phyloP scores from a whole-genome alignment of 2,888 invertebrate genomes.

The Conops quadrifasciatus region DNA sequence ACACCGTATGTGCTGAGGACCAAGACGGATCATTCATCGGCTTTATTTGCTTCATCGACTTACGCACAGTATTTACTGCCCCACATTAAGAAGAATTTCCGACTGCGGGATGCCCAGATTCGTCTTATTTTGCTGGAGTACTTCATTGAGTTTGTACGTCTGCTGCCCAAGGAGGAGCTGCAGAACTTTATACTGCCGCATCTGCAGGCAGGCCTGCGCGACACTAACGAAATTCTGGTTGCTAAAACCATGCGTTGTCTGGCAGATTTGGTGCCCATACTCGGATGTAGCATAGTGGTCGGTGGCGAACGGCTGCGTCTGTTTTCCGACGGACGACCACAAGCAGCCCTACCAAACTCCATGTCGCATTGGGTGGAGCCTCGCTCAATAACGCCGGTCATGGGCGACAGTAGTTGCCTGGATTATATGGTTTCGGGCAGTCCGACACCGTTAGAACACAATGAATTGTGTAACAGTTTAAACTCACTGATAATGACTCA shows the following conservation, averaged over 20 bases:
- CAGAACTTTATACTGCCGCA: slow-evolving; percentile 84
- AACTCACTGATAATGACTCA: slow-evolving; percentile 44
- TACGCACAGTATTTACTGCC: slow-evolving; percentile 81
- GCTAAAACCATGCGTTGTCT: slow-evolving; percentile 81
- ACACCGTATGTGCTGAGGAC: slow-evolving; percentile 68
- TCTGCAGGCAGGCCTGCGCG: slow-evolving; percentile 86
- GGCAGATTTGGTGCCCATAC: slow-evolving; percentile 83
- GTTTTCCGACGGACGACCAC: slow-evolving; percentile 87
- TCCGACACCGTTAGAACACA: slow-evolving; percentile 57
- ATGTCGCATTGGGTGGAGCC: slow-evolving; percentile 60
- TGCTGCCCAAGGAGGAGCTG: slow-evolving; percentile 80
- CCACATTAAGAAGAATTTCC: slow-evolving; percentile 80
- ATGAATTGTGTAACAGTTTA: slow-evolving; percentile 49
- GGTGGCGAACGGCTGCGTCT: slow-evolving; percentile 82
- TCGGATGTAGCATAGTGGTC: slow-evolving; percentile 83
- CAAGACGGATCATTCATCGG: slow-evolving; percentile 65
- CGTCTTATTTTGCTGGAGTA: slow-evolving; percentile 80
- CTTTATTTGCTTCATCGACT: slow-evolving; percentile 74
- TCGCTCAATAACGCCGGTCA: slow-evolving; percentile 64
- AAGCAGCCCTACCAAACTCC: slow-evolving; percentile 56
- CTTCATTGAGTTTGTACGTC: slow-evolving; percentile 78
- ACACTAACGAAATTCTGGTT: slow-evolving; percentile 84
- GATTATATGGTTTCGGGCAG: slow-evolving; percentile 62
- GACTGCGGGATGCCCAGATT: slow-evolving; percentile 85
- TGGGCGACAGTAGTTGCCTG: slow-evolving; percentile 49